Evolutionary conservation across 2,888 invertebrate genomes (phyloP).

Genomic region (Phorcus lineatus): DNA sequence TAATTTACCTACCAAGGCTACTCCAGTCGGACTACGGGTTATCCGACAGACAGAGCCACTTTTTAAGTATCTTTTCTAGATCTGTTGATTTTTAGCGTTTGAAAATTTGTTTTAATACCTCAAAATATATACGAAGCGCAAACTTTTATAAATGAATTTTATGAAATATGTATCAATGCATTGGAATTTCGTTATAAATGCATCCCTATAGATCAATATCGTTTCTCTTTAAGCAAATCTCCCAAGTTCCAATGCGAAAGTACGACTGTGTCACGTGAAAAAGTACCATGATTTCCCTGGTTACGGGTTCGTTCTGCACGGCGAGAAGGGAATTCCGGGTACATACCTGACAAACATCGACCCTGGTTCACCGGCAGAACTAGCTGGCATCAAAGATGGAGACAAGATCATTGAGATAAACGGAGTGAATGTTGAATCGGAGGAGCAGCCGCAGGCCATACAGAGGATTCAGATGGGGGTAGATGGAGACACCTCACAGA

Average conservation of each 20-base stretch:
- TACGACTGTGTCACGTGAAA: neutral
- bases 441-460: neutral
- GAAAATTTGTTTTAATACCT: too few species aligned
- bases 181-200: too few species aligned
- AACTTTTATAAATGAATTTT: too few species aligned
- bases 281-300: neutral
- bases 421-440: neutral
- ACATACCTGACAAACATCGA: neutral
- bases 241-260: neutral
- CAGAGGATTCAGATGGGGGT: neutral
- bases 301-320: neutral
- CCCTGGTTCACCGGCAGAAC: neutral
- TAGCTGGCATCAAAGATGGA: neutral
- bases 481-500: neutral
- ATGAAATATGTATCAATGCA: too few species aligned
- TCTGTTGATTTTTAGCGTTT: too few species aligned
- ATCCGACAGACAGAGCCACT: too few species aligned
- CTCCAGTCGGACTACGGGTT: too few species aligned
- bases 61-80: too few species aligned
- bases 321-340: neutral
- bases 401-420: constrained; percentile 3
- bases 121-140: too few species aligned
- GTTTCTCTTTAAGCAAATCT: too few species aligned
- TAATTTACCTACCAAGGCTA: too few species aligned
- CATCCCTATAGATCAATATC: too few species aligned